Evolutionary conservation across 2,888 invertebrate genomes (phyloP), one percentile per base, ranked within the genome.

Genomic region (Pollenia labialis): DNA sequence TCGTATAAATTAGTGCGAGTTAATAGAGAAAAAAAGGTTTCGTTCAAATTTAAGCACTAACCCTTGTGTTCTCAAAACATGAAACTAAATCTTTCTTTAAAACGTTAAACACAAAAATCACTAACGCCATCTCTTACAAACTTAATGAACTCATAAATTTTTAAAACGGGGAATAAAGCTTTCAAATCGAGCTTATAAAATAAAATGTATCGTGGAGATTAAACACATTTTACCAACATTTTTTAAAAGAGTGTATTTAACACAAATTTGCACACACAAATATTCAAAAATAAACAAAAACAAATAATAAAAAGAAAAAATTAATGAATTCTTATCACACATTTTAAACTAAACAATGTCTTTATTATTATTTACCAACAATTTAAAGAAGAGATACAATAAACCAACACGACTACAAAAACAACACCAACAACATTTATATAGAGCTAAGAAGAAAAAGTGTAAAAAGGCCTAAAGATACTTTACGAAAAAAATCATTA

Each of bases 361-460:
- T 89, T 89, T 82, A 89, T 89, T 89, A 88, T 89, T 88, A 89
- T 88, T 87, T 87, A 88, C 77, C 77, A 88, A 89, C 88, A 86
- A 87, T 88, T 89, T 89, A 88, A 89, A 89, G 81, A 87, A 86
- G 85, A 82, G 64, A 79, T 60, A 81, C 66, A 23, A 76, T 23
- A 76, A 74, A 50, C 14, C 52, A 50, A 32, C 32, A 32, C 32
- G 32, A 32, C 32, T 32, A 0, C 11, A 50, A 76, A 80, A 40
- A 56, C 48, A 77, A 40, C 56, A 77, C 68, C 48, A 77, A 66
- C 18, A 62, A 54, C 23, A 71, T 48, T 46, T 56, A 83, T 46
- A 14, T 52, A 46, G 68, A 75, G 81, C 75, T 82, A 75, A 16
- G 8, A 69, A 69, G 64, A 66, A 56, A 60, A 68, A 71, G 48